These are phyloP conservation scores for Hepsetus odoe DNA, from an alignment of 2,113 vertebrate genomes.

Conservation along the genomic window DNA sequence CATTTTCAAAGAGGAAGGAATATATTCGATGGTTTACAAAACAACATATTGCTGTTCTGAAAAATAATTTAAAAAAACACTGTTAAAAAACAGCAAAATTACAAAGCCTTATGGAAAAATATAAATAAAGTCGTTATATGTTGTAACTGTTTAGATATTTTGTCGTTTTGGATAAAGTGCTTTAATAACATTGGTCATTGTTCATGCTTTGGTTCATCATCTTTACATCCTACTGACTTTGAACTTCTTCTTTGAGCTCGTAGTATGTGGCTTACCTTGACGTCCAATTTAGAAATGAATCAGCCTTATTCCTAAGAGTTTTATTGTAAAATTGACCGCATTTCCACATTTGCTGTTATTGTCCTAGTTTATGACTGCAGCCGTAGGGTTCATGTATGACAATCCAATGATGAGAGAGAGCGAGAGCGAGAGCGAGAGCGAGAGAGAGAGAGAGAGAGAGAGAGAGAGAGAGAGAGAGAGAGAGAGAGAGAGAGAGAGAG, in stretches of 20 bases:
- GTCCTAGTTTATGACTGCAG: conserved; percentile 71
- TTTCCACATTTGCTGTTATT: conserved; percentile 73
- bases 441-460: conserved; percentile 64
- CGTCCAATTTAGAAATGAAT: background rate
- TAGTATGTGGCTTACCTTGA: too few relatives aligned
- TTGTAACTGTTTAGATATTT: background rate
- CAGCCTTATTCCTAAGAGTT: conserved; percentile 50
- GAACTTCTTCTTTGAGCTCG: conserved; percentile 78
- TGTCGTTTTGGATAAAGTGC: background rate
- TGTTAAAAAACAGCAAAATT: too few relatives aligned
- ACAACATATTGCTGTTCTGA: background rate
- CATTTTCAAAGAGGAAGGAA: conserved; percentile 1
- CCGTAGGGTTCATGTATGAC: conserved; percentile 76
- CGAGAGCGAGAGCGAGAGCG: too few relatives aligned
- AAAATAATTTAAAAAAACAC: too few relatives aligned
- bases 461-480: conserved; percentile 61
- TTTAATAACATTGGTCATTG: background rate
- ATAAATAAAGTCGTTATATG: background rate
- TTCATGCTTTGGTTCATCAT: background rate
- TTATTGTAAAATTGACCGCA: conserved; percentile 60
- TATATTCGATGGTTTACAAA: background rate
- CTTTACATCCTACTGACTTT: conserved; percentile 69
- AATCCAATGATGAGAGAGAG: conserved; percentile 67
- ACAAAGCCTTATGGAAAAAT: too few relatives aligned
- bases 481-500: conserved; percentile 62